Evolutionary conservation across 2,888 invertebrate genomes (phyloP).

Genomic region (Temnothorax ravouxi): DNA sequence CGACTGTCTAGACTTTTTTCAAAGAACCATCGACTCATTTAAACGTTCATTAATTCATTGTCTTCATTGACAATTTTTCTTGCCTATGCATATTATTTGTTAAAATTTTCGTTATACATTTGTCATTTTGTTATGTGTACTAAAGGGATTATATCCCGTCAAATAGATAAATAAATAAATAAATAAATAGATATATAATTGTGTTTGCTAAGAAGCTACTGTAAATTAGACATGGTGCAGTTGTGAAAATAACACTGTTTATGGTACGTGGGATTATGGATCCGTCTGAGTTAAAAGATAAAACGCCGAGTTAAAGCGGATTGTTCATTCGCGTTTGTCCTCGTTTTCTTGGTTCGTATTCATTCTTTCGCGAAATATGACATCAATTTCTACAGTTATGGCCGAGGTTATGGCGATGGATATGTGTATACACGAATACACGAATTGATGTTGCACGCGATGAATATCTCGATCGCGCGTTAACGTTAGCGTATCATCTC

Average conservation of each 20-base stretch:
- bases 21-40: no score
- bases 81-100: no score
- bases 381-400: not conserved
- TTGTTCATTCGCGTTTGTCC: not conserved
- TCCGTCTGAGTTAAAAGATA: not conserved
- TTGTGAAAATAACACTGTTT: not conserved
- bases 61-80: no score
- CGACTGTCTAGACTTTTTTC: no score
- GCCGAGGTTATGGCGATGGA: not conserved
- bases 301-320: not conserved
- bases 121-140: no score
- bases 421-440: no score
- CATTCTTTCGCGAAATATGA: not conserved
- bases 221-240: not conserved
- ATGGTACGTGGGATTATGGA: not conserved
- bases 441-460: not conserved
- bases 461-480: not conserved
- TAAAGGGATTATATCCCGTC: no score
- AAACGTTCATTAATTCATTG: no score
- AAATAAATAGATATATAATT: no score
- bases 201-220: not conserved
- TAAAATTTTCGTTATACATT: no score
- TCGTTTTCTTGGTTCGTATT: not conserved
- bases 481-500: slow-evolving; percentile 1
- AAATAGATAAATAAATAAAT: no score